Evolutionary conservation across 1,140 invertebrate genomes (phyloP), one percentile per base, ranked within the genome.

Genomic region (Bathynomus jamesi): DNA sequence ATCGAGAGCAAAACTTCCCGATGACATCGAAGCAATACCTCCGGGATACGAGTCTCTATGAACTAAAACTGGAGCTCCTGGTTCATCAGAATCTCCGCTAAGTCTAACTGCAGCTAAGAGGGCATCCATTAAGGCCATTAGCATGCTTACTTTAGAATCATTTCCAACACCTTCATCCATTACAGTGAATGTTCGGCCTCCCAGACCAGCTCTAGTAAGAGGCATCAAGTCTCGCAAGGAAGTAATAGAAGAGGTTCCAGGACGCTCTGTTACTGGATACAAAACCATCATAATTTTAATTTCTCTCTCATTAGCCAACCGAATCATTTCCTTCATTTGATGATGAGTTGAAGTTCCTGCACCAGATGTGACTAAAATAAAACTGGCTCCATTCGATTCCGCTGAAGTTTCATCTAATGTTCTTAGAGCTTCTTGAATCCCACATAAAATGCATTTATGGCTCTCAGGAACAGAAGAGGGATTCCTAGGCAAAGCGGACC

Each of bases 401-500:
- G 65, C 61, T 31, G 65, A 29, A 21, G 40, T 60, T 0, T 40
- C 60, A n/a, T 67, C 64, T 5, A 76, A 65, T 5, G 71, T 65
- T 30, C 69, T 69, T 0, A 72, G 61, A 17, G 71, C 74, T 64
- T 76, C 70, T 46, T 76, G 70, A 11, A 76, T 32, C 8, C 74
- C 74, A 63, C 74, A 76, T 17, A 76, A 21, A 2, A 76, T 70
- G 28, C 74, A 76, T 53, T 76, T 76, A 21, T 72, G 71, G 28
- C 74, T 76, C 29, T 76, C 74, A 13, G 71, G 74, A 27, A 72
- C 70, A 0, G 71, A 25, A 27, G 74, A 72, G 17, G 74, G 74
- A 30, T 76, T 76, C 25, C 74, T 67, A n/a, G 74, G 74, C 31
- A 76, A 63, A 27, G 74, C 71, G 29, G 74, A 76, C n/a, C 74